Conservation (phyloP, 2,797 vertebrate genomes). For the Hozukius guyotensis region DNA sequence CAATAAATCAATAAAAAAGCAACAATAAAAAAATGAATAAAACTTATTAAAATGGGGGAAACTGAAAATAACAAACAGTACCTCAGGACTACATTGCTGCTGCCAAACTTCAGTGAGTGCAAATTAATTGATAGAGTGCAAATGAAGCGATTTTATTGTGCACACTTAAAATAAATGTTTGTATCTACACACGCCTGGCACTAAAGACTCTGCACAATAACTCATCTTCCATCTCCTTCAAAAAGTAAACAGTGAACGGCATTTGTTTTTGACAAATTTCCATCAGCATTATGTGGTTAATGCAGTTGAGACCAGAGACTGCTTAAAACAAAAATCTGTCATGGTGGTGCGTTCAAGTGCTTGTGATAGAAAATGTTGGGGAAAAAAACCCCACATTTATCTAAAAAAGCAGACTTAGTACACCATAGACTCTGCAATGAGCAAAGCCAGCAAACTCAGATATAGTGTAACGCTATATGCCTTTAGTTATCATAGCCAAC, state of each 20-base stretch:
- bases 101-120: constrained; percentile 17
- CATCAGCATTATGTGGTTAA: too few species aligned
- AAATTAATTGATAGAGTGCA: constrained; percentile 32
- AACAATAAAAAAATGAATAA: not conserved
- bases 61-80: constrained; percentile 3
- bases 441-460: not conserved
- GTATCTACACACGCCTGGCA: not conserved
- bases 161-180: constrained; percentile 24
- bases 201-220: not conserved
- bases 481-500: not conserved
- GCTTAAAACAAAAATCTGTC: too few species aligned
- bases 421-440: not conserved
- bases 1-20: constrained; percentile 21
- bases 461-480: not conserved
- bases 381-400: too few species aligned
- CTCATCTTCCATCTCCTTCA: not conserved
- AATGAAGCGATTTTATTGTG: constrained; percentile 40
- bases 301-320: too few species aligned
- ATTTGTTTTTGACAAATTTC: too few species aligned
- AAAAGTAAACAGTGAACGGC: too few species aligned
- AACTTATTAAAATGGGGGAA: not conserved
- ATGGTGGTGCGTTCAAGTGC: too few species aligned
- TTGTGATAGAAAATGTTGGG: too few species aligned
- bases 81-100: constrained; percentile 11
- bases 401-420: too few species aligned